Evolutionary conservation across 2,888 invertebrate species (phyloP).

Genomic region (Eupithecia insigniata): DNA sequence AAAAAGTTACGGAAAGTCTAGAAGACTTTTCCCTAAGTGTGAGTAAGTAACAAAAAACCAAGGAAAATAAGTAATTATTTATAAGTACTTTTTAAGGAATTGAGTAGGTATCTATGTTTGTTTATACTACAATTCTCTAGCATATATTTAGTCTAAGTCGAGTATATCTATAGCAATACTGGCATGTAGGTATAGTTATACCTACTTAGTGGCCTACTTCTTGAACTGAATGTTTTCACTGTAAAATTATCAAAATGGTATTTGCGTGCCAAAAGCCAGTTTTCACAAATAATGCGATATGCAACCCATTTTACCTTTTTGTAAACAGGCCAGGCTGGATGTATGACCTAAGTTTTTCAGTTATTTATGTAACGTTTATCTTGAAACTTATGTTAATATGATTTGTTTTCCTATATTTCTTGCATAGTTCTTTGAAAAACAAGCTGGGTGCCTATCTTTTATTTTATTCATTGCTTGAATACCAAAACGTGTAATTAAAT

Average conservation of each 20-base stretch:
- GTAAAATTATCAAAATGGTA: slow-evolving; percentile 32
- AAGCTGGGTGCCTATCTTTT: background rate
- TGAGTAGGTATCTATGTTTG: background rate
- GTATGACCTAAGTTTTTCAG: slow-evolving; percentile 21
- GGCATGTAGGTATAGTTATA: background rate
- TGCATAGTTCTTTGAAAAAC: background rate
- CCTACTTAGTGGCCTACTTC: background rate
- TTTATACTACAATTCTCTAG: background rate
- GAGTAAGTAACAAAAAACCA: background rate
- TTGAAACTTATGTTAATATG: slow-evolving; percentile 22
- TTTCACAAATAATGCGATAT: slow-evolving; percentile 40
- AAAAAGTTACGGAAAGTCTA: background rate
- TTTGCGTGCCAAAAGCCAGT: slow-evolving; percentile 40
- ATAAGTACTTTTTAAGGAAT: background rate
- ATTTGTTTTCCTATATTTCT: slow-evolving; percentile 10
- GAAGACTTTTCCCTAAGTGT: background rate
- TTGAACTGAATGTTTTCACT: slow-evolving; percentile 25
- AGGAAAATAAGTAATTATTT: background rate
- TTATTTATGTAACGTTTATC: slow-evolving; percentile 16
- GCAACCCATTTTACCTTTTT: slow-evolving; percentile 32
- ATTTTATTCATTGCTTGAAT: background rate
- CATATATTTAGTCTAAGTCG: background rate
- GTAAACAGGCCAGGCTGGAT: slow-evolving; percentile 14
- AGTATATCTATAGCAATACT: background rate
- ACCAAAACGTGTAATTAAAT: background rate